These are phyloP conservation scores for Tetragonula carbonaria DNA, from an alignment of 2,888 invertebrate species.

Conservation along the genomic window DNA sequence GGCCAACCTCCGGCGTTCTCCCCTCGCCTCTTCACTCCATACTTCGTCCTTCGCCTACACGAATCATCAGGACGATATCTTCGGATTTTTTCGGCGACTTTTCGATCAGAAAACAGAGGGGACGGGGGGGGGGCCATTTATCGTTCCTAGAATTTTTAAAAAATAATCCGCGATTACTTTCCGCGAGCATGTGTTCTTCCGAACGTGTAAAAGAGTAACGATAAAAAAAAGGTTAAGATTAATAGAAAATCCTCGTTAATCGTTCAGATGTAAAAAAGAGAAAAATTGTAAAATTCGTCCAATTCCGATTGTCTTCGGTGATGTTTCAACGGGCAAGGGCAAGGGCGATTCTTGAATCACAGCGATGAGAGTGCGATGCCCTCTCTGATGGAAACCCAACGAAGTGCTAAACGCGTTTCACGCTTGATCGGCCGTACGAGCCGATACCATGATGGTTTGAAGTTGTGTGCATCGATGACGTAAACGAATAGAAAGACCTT, in stretches of 20 bases:
- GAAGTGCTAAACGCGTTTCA: constrained; percentile 13
- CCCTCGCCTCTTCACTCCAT: constrained; percentile 21
- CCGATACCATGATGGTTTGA: neutral
- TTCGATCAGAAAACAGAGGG: no score
- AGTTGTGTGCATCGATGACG: constrained; percentile 8
- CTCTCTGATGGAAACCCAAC: constrained; percentile 10
- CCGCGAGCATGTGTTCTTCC: neutral
- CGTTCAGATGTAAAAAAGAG: neutral
- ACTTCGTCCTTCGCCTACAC: constrained; percentile 41
- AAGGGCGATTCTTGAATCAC: constrained; percentile 23
- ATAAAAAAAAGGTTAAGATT: neutral
- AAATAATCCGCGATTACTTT: neutral
- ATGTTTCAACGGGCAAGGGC: constrained; percentile 23
- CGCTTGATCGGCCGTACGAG: constrained; percentile 19
- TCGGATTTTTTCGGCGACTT: neutral
- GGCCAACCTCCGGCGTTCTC: constrained; percentile 62
- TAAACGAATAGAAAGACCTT: constrained; percentile 4
- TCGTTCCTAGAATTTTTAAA: neutral
- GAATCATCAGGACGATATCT: neutral
- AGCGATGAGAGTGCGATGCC: constrained; percentile 3
- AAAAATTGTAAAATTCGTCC: neutral
- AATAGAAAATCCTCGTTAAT: neutral
- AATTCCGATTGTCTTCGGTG: neutral
- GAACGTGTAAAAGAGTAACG: neutral
- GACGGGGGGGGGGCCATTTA: no score